Percentiles rank a stretch among this genome's conserved stretches.
Evolutionary conservation across 2,888 invertebrate species (phyloP).

Genomic region (Limnephilus auricula): DNA sequence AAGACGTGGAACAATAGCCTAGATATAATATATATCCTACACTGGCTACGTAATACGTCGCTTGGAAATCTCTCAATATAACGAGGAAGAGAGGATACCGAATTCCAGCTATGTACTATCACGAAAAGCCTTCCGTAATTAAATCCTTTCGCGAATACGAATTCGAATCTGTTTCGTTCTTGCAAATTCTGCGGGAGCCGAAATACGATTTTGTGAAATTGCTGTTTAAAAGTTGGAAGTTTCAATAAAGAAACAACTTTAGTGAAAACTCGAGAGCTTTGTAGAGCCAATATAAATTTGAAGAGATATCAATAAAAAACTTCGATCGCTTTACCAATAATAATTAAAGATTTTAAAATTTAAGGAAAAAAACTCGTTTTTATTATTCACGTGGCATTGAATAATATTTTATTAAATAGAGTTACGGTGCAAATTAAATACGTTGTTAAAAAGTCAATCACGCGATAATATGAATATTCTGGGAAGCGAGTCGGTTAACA

Average conservation of each 20-base stretch:
- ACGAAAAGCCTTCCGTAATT: background rate
- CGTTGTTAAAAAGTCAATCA: background rate
- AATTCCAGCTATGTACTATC: background rate
- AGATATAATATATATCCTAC: too few relatives aligned
- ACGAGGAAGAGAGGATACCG: background rate
- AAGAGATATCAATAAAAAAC: background rate
- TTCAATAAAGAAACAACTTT: background rate
- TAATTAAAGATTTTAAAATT: background rate
- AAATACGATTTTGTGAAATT: background rate
- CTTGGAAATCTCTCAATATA: background rate
- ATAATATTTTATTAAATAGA: background rate
- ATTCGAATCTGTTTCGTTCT: background rate
- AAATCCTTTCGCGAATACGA: background rate
- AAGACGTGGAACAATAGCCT: background rate
- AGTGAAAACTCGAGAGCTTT: background rate
- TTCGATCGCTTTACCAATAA: background rate
- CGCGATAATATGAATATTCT: background rate
- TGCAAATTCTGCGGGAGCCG: background rate
- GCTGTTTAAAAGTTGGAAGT: background rate
- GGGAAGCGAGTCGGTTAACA: background rate
- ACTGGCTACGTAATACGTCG: background rate
- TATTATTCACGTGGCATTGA: background rate
- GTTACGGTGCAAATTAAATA: background rate
- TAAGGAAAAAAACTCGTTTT: background rate
- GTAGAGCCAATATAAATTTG: background rate